phyloP scores from a whole-genome alignment of 92 coral and sea anemone genomes.

The Bergia sp. region DNA sequence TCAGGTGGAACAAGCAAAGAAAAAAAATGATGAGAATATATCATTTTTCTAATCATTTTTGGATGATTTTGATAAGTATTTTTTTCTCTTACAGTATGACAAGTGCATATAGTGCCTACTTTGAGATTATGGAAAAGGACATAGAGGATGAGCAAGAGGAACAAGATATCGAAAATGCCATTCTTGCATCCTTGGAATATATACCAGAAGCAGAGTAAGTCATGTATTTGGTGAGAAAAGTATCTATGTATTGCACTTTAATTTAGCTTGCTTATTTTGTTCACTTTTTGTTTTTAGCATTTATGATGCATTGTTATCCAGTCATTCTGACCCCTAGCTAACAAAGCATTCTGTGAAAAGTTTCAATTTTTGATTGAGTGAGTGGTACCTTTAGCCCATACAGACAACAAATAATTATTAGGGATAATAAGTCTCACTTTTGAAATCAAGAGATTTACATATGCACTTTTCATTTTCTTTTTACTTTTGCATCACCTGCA shows the following conservation, averaged over 20 bases:
- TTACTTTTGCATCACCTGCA: constrained; percentile 8
- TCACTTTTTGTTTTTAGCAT: background rate
- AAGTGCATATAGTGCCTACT: constrained; percentile 18
- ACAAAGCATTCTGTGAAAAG: constrained; percentile 11
- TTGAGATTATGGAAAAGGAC: background rate
- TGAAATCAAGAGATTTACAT: constrained; percentile 5
- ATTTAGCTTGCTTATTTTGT: constrained; percentile 1
- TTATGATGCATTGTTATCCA: constrained; percentile 10
- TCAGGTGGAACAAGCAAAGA: constrained; percentile 2
- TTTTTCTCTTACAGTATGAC: constrained; percentile 9
- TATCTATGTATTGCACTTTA: background rate
- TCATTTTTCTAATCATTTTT: constrained; percentile 2
- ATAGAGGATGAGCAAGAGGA: constrained; percentile 6
- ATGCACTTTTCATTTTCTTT: background rate
- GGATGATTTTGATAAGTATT: constrained; percentile 5
- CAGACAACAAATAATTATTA: constrained; percentile 9
- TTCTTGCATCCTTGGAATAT: background rate
- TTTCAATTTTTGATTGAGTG: constrained; percentile 10
- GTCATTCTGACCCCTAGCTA: constrained; percentile 10
- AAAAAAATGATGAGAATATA: background rate
- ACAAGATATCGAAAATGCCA: constrained; percentile 5
- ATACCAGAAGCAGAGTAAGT: background rate
- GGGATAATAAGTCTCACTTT: background rate
- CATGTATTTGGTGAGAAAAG: constrained; percentile 11
- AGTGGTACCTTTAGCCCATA: constrained; percentile 5